A percentile compares a stretch with the other conserved stretches of the same genome.
Conservation (phyloP, 2,797 vertebrate genomes). For the Catharus ustulatus region DNA sequence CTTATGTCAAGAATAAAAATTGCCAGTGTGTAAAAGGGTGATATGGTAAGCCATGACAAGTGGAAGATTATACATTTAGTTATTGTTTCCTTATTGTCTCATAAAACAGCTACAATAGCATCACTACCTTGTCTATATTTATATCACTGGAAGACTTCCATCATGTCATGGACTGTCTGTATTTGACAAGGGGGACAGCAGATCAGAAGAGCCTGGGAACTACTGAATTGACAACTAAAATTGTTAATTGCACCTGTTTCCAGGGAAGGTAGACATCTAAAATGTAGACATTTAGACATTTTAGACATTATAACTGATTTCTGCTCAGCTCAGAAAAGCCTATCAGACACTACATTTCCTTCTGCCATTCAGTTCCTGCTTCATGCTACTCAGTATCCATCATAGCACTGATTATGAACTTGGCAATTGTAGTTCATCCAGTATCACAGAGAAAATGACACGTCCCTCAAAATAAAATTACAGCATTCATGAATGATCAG, state of each 20-base stretch:
- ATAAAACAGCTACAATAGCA: neutral
- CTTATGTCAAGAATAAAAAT: neutral
- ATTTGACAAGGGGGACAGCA: neutral
- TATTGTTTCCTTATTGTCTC: neutral
- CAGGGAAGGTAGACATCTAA: neutral
- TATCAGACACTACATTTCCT: neutral
- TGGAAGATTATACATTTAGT: neutral
- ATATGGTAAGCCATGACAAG: neutral
- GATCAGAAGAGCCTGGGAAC: neutral
- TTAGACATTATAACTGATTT: neutral
- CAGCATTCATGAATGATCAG: neutral
- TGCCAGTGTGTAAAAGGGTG: neutral
- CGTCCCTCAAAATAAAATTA: conserved; percentile 2
- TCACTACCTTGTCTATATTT: neutral
- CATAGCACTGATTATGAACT: neutral
- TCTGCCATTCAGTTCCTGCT: neutral
- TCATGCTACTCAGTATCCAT: neutral
- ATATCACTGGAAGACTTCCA: neutral
- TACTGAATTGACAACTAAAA: neutral
- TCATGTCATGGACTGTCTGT: neutral
- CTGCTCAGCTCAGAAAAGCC: neutral
- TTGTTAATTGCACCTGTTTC: neutral
- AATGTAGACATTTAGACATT: neutral
- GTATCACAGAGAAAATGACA: neutral
- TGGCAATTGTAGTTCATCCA: neutral